Conservation (phyloP, 37 sponge, comb jelly and placozoan genomes). For the Oopsacas minuta region DNA sequence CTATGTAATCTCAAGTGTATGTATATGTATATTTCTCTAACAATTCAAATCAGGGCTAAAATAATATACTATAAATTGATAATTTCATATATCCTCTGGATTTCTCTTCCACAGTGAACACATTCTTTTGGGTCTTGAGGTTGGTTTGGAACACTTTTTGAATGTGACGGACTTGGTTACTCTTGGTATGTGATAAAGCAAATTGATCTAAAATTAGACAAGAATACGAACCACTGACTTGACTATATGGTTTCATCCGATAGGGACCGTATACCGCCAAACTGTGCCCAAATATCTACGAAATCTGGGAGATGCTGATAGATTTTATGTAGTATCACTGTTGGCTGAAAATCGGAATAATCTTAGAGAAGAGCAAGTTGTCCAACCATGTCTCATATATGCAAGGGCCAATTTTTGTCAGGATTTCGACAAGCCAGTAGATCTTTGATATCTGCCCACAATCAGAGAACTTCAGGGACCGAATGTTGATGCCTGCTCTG, state of each 20-base stretch:
- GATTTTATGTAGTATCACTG: constrained; percentile 2
- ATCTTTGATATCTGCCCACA: constrained; percentile 17
- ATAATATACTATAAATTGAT: not conserved
- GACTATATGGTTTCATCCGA: not conserved
- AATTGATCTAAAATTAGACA: not conserved
- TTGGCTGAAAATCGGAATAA: constrained; percentile 9
- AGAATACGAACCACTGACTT: not conserved
- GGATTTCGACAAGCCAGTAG: not conserved
- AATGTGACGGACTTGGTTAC: too few relatives aligned
- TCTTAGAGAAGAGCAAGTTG: constrained; percentile 3
- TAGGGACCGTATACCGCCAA: constrained; percentile 12
- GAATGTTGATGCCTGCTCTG: constrained; percentile 17
- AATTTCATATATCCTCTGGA: not conserved
- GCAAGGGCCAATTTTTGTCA: constrained; percentile 6
- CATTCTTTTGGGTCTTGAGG: not conserved
- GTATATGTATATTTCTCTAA: too few relatives aligned
- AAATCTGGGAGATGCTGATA: constrained; percentile 14
- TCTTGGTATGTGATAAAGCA: not conserved
- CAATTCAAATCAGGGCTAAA: too few relatives aligned
- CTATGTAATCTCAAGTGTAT: too few relatives aligned
- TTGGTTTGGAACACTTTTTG: not conserved
- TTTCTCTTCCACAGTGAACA: not conserved
- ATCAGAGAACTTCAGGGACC: constrained; percentile 3
- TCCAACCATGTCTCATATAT: constrained; percentile 3
- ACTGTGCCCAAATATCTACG: not conserved